Conservation (phyloP, 2,797 vertebrate genomes). For the Diglossa cyanea region DNA sequence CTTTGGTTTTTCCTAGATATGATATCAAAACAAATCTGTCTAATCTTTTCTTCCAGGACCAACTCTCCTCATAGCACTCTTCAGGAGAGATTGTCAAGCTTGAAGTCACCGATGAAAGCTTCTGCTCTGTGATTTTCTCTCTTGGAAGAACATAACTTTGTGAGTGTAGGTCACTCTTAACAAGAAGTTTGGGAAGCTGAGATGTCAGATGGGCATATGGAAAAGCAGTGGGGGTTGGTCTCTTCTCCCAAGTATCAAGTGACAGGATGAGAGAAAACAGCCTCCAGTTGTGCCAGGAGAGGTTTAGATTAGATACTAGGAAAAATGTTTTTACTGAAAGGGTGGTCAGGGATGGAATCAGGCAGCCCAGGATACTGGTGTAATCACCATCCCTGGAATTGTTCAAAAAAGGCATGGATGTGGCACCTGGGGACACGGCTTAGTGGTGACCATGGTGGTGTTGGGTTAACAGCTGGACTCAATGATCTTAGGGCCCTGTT, state of each 20-base stretch:
- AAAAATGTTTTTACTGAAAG: not conserved
- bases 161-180: not conserved
- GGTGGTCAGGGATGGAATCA: not conserved
- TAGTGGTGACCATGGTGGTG: not conserved
- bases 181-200: not conserved
- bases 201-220: fast-evolving
- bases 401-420: not conserved
- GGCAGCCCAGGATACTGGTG: not conserved
- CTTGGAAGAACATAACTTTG: not conserved
- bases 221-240: fast-evolving
- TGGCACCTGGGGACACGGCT: not conserved
- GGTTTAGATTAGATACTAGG: not conserved
- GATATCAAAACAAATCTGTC: not conserved
- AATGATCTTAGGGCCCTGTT: not conserved
- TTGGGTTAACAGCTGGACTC: not conserved
- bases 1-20: not conserved
- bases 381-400: not conserved
- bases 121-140: not conserved
- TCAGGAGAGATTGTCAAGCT: not conserved
- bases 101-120: not conserved
- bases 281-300: not conserved
- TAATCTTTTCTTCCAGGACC: not conserved
- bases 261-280: not conserved
- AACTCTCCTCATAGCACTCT: not conserved
- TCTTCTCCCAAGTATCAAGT: not conserved